These are phyloP conservation scores for Acromyrmex charruanus DNA, from an alignment of 1,140 invertebrate species.

Conservation along the genomic window DNA sequence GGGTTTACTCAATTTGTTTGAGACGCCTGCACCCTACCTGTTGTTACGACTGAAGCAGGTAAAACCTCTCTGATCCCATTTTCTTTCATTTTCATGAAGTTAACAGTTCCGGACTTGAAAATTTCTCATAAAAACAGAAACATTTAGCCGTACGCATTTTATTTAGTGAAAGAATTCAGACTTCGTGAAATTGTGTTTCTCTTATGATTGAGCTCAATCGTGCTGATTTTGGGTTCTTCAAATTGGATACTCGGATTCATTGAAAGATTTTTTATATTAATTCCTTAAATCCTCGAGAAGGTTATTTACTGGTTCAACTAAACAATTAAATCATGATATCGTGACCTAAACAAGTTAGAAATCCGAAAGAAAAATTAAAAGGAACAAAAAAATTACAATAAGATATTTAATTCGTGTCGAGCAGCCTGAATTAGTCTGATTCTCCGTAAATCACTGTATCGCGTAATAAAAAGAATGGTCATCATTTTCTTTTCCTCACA, in stretches of 20 bases:
- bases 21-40: constrained; percentile 82
- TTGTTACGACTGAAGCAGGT: constrained; percentile 83
- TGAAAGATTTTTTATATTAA: no score
- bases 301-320: no score
- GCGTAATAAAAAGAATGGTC: background rate
- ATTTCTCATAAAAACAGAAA: background rate
- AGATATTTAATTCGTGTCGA: background rate
- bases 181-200: no score
- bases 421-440: background rate
- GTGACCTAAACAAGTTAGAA: no score
- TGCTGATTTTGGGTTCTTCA: no score
- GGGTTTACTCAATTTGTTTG: constrained; percentile 78
- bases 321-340: no score
- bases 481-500: background rate
- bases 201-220: no score
- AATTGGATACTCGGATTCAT: no score
- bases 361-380: no score
- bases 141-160: background rate
- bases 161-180: background rate
- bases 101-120: background rate
- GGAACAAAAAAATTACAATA: background rate
- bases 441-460: background rate
- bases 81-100: background rate
- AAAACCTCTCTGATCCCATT: constrained; percentile 83
- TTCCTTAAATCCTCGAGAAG: no score